A percentile compares a stretch with the other conserved stretches of the same genome.
phyloP scores from a whole-genome alignment of 2,113 vertebrate genomes.

The Sialia sialis region DNA sequence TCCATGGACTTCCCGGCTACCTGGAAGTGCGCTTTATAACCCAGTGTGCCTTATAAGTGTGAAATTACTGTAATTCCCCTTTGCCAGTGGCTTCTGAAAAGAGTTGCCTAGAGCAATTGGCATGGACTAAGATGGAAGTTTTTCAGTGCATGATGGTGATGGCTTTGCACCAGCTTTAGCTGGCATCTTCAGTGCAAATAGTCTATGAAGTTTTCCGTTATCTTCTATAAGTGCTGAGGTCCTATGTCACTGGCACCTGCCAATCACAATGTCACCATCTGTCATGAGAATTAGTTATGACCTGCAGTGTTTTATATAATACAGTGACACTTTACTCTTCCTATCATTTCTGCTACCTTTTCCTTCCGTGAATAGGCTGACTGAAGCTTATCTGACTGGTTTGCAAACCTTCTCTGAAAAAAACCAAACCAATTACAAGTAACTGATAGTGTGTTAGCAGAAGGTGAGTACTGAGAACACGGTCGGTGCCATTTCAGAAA shows the following conservation, averaged over 20 bases:
- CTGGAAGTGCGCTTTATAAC: no score
- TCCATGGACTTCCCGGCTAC: no score
- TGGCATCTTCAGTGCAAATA: not conserved
- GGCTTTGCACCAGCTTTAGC: not conserved
- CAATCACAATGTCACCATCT: not conserved
- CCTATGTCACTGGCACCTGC: not conserved
- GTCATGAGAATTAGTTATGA: not conserved
- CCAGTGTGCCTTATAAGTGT: no score
- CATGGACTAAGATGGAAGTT: not conserved
- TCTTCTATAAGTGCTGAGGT: not conserved
- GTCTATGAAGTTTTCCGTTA: not conserved
- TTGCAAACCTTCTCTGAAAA: not conserved
- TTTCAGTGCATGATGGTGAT: not conserved
- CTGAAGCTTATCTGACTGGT: not conserved
- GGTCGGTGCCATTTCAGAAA: not conserved
- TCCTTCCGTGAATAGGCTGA: not conserved
- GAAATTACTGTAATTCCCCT: no score
- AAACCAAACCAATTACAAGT: fast-evolving
- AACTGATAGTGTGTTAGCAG: not conserved
- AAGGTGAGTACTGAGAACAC: not conserved
- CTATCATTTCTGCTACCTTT: not conserved
- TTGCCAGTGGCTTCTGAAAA: not conserved
- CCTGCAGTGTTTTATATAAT: not conserved
- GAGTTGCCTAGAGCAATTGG: not conserved
- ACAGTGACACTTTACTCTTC: not conserved